Base-by-base conservation (phyloP, 2,888 invertebrate genomes). In the Melolontha melolontha region DNA sequence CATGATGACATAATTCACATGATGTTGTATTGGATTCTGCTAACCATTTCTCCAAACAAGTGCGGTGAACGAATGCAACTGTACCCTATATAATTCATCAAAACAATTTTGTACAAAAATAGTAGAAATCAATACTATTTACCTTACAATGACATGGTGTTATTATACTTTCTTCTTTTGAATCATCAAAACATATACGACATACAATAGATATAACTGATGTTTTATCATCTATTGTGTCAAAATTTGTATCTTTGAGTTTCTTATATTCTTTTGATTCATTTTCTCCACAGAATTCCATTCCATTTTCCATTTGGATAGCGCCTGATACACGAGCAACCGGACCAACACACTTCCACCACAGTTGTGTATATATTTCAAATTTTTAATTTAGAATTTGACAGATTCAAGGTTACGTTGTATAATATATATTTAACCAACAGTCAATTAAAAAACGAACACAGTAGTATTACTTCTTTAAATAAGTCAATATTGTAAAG, bases 21-120 rank as follows among this genome's bases (percentile, higher is more conserved):
- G 85, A 84, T 7, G 88, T 89, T 69, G 88, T 87, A 34, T 91
- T 90, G 1, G 91, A 90, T 78, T 91, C 91, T 1, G 91, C 91
- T 42, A 93, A 83, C 93, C 93, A 93, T 62, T 87, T 86, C 81
- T 93, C 92, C 74, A 93, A 82, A 78, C 93, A 93, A 67, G 87
- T 87, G 1, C 90, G 86, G 80, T 92, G 92, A 10, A 92, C 89
- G 64, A 90, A 86, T 0, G 92, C 92, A 72, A 92, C 89, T 1
- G 91, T 90, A 0, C 92, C 93, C 86, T 87, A 77, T 74, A 85
- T 84, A 74, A 80, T 34, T 34, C 34, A 70, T 72, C 83, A 85
- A 81, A 27, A 66, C 40, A 27, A 8, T 40, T 66, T 34, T n/a
- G 11, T 29, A 34, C 17, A 39, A 34, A 12, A 47, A 47, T 34